Conservation (phyloP, 2,888 invertebrate genomes). For the Sminthurinus aureus region DNA sequence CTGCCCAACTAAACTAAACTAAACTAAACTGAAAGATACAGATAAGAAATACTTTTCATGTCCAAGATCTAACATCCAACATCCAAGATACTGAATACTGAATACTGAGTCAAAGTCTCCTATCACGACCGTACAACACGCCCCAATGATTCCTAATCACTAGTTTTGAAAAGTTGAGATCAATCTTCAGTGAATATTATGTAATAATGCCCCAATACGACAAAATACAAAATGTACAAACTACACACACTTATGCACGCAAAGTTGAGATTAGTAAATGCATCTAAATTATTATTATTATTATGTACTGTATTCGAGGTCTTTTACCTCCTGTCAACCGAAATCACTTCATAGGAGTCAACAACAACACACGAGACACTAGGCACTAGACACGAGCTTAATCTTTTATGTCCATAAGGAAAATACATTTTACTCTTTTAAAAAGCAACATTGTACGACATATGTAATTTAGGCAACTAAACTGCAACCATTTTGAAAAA, state of each 20-base stretch:
- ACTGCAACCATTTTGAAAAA: neutral
- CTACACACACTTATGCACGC: neutral
- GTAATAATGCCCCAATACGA: neutral
- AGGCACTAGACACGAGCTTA: neutral
- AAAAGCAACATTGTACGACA: neutral
- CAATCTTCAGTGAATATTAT: constrained; percentile 13
- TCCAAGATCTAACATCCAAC: neutral
- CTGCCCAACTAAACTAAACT: neutral
- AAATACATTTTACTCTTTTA: too few species aligned
- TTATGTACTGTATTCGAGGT: too few species aligned
- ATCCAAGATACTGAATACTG: too few species aligned
- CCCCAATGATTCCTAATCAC: constrained; percentile 19
- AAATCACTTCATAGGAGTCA: neutral
- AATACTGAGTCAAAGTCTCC: neutral
- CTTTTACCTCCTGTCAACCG: constrained; percentile 1
- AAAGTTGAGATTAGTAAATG: constrained; percentile 17
- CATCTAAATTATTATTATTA: neutral
- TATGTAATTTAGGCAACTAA: neutral
- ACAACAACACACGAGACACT: neutral
- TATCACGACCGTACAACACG: neutral
- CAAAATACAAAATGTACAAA: neutral
- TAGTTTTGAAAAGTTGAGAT: constrained; percentile 9
- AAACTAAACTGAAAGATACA: neutral
- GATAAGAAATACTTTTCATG: neutral
- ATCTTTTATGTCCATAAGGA: neutral